phyloP scores from a whole-genome alignment of 1,140 invertebrate species.

The Drosophila mayri region DNA sequence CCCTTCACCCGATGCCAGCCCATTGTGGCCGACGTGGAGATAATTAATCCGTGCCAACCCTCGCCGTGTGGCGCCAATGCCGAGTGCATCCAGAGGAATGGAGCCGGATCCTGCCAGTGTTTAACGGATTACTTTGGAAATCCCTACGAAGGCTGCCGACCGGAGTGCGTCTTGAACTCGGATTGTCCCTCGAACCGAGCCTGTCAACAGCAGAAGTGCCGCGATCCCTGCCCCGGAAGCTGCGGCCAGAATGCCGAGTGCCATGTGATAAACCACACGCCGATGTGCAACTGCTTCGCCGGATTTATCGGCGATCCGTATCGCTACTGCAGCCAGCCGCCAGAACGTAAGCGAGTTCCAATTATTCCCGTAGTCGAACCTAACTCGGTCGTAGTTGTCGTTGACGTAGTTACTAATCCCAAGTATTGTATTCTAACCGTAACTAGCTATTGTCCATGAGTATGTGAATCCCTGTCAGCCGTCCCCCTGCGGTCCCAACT shows the following conservation, averaged over 20 bases:
- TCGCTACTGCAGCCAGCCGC: constrained; percentile 86
- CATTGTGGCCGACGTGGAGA: constrained; percentile 83
- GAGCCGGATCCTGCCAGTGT: constrained; percentile 90
- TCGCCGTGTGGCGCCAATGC: constrained; percentile 93
- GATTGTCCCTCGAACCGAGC: constrained; percentile 90
- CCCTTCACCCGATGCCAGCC: constrained; percentile 88
- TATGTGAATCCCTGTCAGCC: constrained; percentile 87
- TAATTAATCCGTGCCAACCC: constrained; percentile 88
- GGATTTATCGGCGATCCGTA: constrained; percentile 90
- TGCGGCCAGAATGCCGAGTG: constrained; percentile 91
- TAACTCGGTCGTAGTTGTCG: constrained; percentile 54
- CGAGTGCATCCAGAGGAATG: constrained; percentile 88
- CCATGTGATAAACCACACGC: constrained; percentile 90
- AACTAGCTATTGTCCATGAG: constrained; percentile 83
- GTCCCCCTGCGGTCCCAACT: constrained; percentile 89
- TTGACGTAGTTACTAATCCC: constrained; percentile 77
- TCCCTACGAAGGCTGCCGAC: constrained; percentile 90
- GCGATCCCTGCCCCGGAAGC: constrained; percentile 91
- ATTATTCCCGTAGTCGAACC: constrained; percentile 44
- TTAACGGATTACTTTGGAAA: constrained; percentile 89
- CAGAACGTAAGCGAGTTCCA: constrained; percentile 86
- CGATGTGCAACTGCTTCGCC: constrained; percentile 89
- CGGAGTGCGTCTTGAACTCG: constrained; percentile 90
- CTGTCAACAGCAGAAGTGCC: constrained; percentile 91
- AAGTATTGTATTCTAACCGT: constrained; percentile 58